Evolutionary conservation across 2,888 invertebrate species (phyloP), one percentile per base, ranked within the genome.

Genomic region (Acheta domesticus): DNA sequence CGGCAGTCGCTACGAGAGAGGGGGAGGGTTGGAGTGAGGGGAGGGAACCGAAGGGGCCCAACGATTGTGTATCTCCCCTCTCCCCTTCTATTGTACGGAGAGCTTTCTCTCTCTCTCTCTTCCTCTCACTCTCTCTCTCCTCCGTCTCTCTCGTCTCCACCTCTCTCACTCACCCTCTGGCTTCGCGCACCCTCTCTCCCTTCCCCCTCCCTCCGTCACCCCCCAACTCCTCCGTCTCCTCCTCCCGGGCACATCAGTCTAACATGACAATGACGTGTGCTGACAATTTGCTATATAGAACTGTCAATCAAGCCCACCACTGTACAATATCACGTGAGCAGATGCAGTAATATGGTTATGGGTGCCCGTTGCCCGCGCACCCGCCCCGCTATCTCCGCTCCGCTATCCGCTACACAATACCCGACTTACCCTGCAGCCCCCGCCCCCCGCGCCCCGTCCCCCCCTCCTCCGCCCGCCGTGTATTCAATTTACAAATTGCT

Each of bases 401-500:
- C 36, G 36, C 36, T 36, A 36, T 36, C 36, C 36, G 62, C 62
- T 62, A 62, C n/a, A 62, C 62, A n/a, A 14, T 62, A 76, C 76
- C 23, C 75, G 48, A 49, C 48, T 49, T n/a, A 48, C 48, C 48
- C 23, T 23, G 78, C 74, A 62, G 48, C 49, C 21, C 49, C 49
- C n/a, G 4, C 20, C 11, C 20, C 77, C 77, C 12, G 11, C n/a
- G 21, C 49, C 49, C 20, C 77, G 5, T 14, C 12, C 2, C 49
- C 20, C 62, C 12, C 49, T 2, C 12, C 77, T 12, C 20, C 36
- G 49, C 77, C 76, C 76, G 73, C 76, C 73, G 74, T 74, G 79
- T 76, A 80, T 81, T 81, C 82, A 82, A 80, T 82, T 81, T 82
- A 82, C 81, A 82, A 82, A 82, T 82, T 82, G 81, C 81, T 81